Base-by-base conservation (phyloP, 2,888 invertebrate genomes). In the Eupithecia tripunctaria region DNA sequence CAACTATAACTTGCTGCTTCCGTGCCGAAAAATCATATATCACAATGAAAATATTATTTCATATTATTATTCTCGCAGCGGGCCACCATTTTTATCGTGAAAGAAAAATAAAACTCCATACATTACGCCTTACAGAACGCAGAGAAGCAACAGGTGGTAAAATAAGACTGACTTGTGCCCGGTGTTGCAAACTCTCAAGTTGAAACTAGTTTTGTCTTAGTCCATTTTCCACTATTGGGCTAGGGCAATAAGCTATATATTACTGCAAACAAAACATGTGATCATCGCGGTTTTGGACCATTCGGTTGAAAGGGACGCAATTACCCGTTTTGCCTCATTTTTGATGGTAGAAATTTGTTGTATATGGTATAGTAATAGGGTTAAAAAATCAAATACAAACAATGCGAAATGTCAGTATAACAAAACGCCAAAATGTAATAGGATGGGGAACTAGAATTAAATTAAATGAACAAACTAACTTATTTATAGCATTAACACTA, bases 61-160 rank as follows among this genome's bases (percentile, higher is more conserved):
- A 67, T 71, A 51, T 64, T 65, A 72, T 68, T 68, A 67, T 60
- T 36, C 67, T 69, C 68, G n/a, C 69, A 69, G 69, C 66, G 2
- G 60, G 68, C 32, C 32, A 21, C 64, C 64, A 29, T 72, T 62
- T 60, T 71, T 67, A 64, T 71, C 18, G 64, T 18, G 8, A 66
- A 62, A 29, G 21, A 69, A 67, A 67, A 56, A 51, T 67, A 69
- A 38, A 62, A 43, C 32, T 43, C 21, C 12, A 62, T 68, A 25
- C 27, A 15, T 68, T 64, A 56, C 56, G 18, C 10, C 68, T 65
- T 70, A 41, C 70, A 59, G 47, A 67, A 73, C 60, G 67, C 38
- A 38, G 38, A 10, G 21, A 21, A 67, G 47, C 72, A 70, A 70
- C 75, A 75, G 75, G 75, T 72, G 75, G 72, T 72, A 64, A 68